These are phyloP conservation scores for Drosophila bifasciata DNA, from an alignment of 1,140 invertebrate species.

Conservation along the genomic window DNA sequence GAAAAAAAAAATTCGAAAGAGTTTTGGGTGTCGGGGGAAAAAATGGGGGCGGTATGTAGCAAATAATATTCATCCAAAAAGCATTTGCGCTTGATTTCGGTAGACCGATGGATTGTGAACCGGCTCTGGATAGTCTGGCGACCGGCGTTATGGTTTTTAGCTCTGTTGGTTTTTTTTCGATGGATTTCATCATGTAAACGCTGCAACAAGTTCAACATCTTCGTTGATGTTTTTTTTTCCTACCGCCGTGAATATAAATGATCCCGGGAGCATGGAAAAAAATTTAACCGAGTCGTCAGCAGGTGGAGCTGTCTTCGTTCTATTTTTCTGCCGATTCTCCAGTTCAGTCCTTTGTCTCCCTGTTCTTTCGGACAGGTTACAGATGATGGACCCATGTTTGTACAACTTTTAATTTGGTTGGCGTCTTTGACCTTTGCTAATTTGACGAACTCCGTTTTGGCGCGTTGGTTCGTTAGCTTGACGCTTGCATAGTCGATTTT, in stretches of 20 bases:
- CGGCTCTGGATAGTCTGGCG: constrained; percentile 20
- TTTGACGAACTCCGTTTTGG: constrained; percentile 24
- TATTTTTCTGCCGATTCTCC: too few relatives aligned
- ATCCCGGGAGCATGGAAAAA: constrained; percentile 46
- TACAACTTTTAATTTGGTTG: constrained; percentile 25
- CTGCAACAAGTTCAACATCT: constrained; percentile 33
- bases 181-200: too few relatives aligned
- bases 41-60: constrained; percentile 12
- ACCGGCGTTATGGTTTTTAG: constrained; percentile 31
- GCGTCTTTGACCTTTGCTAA: constrained; percentile 16
- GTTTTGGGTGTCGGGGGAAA: constrained; percentile 6
- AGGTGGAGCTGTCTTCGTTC: neutral
- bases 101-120: constrained; percentile 31
- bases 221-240: too few relatives aligned
- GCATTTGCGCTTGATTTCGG: constrained; percentile 19
- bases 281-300: constrained; percentile 15
- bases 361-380: constrained; percentile 1
- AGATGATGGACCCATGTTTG: constrained; percentile 3
- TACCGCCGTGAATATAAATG: constrained; percentile 26
- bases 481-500: constrained; percentile 7
- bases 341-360: constrained; percentile 9
- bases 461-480: constrained; percentile 4
- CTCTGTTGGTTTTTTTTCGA: constrained; percentile 27
- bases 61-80: constrained; percentile 19
- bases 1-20: too few relatives aligned